A percentile compares a stretch with the other conserved stretches of the same genome.
phyloP scores from a whole-genome alignment of 2,888 invertebrate species.

The Flexamia atlantica region DNA sequence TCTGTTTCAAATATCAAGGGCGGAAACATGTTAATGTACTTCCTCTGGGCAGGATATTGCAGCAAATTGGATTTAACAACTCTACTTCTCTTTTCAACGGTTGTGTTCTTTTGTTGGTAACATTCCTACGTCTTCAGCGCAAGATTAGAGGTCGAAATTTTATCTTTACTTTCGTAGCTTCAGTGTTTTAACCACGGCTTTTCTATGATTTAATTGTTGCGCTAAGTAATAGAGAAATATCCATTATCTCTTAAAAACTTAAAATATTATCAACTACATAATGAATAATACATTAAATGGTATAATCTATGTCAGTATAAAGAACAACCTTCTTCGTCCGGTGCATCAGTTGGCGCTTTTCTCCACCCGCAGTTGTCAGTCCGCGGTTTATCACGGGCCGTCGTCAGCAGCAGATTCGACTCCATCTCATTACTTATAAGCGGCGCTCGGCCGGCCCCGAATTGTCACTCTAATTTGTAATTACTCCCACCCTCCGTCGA shows the following conservation, averaged over 20 bases:
- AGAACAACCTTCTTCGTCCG: too few relatives aligned
- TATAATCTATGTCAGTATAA: too few relatives aligned
- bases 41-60: conserved; percentile 5
- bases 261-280: too few relatives aligned
- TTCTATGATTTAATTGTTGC: too few relatives aligned
- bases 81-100: background rate
- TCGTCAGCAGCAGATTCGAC: background rate
- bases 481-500: conserved; percentile 33
- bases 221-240: too few relatives aligned
- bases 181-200: too few relatives aligned
- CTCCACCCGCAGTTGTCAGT: background rate
- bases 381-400: too few relatives aligned
- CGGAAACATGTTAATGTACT: conserved; percentile 15
- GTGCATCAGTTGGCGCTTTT: background rate
- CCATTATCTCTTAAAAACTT: too few relatives aligned
- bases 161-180: too few relatives aligned
- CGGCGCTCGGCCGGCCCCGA: conserved; percentile 17
- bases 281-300: too few relatives aligned
- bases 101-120: background rate
- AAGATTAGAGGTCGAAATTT: too few relatives aligned
- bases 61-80: conserved; percentile 6
- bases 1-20: background rate
- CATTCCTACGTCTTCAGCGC: background rate
- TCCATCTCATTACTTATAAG: conserved; percentile 51
- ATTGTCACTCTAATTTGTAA: conserved; percentile 63